Evolutionary conservation across 1,140 invertebrate genomes (phyloP).

Genomic region (Orussus abietinus): DNA sequence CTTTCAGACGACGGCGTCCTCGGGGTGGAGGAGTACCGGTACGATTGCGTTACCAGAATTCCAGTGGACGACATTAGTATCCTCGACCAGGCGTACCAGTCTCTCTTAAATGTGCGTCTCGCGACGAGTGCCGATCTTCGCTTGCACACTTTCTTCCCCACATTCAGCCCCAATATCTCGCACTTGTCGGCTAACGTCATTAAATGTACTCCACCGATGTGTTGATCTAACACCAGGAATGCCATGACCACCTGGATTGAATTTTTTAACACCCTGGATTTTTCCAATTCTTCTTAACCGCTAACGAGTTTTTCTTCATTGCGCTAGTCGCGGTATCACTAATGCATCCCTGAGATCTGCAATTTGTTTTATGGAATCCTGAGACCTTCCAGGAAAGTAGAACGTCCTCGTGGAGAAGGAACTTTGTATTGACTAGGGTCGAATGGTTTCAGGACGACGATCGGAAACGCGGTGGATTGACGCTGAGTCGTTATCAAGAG

Average conservation of each 20-base stretch:
- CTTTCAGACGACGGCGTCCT: conserved; percentile 67
- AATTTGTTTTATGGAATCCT: background rate
- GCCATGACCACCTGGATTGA: background rate
- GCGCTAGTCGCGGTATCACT: conserved; percentile 3
- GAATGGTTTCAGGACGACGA: conserved; percentile 68
- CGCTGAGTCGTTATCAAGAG: conserved; percentile 73
- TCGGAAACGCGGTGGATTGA: conserved; percentile 70
- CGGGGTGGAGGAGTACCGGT: conserved; percentile 74
- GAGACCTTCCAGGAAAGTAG: too few species aligned
- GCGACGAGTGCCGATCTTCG: conserved; percentile 5
- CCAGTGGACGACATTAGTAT: conserved; percentile 70
- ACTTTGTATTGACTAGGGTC: conserved; percentile 2
- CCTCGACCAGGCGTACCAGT: conserved; percentile 73
- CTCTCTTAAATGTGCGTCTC: conserved; percentile 68
- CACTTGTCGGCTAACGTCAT: background rate
- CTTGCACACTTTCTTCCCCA: conserved; percentile 8
- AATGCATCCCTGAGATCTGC: background rate
- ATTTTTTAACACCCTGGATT: too few species aligned
- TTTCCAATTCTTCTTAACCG: background rate
- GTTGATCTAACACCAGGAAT: background rate
- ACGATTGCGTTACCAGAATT: conserved; percentile 75
- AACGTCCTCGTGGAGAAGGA: too few species aligned
- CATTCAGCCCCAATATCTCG: conserved; percentile 6
- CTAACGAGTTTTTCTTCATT: conserved; percentile 1
- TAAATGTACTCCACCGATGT: background rate